Evolutionary conservation across 2,113 vertebrate genomes (phyloP).

Genomic region (Xenus cinereus): DNA sequence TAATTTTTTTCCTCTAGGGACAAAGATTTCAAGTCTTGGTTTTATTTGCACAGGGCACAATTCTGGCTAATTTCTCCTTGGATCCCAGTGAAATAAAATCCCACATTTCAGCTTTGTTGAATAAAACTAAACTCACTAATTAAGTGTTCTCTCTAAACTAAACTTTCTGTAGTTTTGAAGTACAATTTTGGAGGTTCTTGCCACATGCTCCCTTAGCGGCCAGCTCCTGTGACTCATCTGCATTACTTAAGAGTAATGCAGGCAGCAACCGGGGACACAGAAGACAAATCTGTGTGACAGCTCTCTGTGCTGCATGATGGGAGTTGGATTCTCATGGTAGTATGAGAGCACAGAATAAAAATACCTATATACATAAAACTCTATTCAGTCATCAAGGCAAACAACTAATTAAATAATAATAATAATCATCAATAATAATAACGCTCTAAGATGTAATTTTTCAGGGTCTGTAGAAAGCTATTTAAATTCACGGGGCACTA

Average conservation of each 20-base stretch:
- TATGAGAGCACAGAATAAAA: background rate
- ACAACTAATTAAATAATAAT: background rate
- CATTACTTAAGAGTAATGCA: background rate
- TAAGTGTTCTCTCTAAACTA: background rate
- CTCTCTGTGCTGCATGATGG: background rate
- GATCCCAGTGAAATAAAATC: background rate
- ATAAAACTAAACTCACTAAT: background rate
- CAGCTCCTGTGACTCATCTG: rapidly evolving
- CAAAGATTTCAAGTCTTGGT: background rate
- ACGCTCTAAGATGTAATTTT: background rate
- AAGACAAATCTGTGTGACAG: background rate
- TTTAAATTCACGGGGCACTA: background rate
- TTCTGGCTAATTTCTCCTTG: background rate
- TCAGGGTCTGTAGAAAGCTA: background rate
- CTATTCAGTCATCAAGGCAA: background rate
- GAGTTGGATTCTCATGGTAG: background rate
- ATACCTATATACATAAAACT: background rate
- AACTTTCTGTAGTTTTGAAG: background rate
- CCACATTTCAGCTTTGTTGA: background rate
- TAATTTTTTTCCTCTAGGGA: background rate
- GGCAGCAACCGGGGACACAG: background rate
- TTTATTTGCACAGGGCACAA: background rate
- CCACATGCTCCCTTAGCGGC: background rate
- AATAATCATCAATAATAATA: background rate
- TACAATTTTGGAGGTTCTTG: background rate